phyloP scores from a whole-genome alignment of 1,140 invertebrate genomes.

The Procambarus virginalis region DNA sequence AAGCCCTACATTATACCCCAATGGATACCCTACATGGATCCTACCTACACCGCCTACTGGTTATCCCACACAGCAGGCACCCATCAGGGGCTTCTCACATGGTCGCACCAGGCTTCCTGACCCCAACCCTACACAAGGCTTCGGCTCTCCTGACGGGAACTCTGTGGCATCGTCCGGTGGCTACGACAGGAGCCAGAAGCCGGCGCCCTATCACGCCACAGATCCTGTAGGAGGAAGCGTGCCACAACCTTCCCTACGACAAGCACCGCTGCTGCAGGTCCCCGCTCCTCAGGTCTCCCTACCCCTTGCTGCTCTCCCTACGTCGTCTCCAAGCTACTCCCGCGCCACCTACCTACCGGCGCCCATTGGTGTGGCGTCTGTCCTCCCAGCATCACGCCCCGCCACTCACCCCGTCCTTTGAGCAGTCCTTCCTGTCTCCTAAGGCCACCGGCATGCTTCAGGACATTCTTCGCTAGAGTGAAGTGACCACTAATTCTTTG shows the following conservation, averaged over 20 bases:
- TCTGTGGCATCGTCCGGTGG: neutral
- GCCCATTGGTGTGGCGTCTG: neutral
- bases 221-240: neutral
- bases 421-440: neutral
- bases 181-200: neutral
- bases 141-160: conserved; percentile 13
- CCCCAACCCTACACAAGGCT: neutral
- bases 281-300: conserved; percentile 13
- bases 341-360: conserved; percentile 26
- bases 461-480: conserved; percentile 4
- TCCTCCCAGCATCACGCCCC: neutral
- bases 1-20: conserved; percentile 43
- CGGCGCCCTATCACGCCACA: neutral
- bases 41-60: conserved; percentile 45
- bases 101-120: neutral
- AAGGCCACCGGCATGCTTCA: neutral
- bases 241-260: neutral
- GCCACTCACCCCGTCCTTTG: neutral
- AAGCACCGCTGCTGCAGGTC: neutral
- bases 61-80: conserved; percentile 18
- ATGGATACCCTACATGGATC: conserved; percentile 45
- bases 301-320: neutral
- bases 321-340: neutral
- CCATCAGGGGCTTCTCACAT: neutral
- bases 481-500: conserved; percentile 8